phyloP scores from a whole-genome alignment of 1,140 invertebrate species.

The Sarcophaga peregrina region DNA sequence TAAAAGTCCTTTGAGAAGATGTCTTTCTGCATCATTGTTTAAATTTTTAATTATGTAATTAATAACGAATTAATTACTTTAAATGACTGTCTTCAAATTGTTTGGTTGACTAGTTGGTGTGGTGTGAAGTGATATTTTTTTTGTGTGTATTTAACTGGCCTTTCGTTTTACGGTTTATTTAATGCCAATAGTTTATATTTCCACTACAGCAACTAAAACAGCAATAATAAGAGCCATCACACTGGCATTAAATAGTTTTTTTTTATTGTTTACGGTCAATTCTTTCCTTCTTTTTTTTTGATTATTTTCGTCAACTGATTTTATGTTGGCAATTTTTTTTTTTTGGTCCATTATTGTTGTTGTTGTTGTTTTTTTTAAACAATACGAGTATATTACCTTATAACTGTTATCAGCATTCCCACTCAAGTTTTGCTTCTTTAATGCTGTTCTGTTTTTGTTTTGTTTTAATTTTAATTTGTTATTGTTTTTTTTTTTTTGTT shows the following conservation, averaged over 20 bases:
- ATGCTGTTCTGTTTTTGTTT: not conserved
- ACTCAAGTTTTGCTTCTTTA: not conserved
- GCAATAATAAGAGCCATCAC: too few relatives aligned
- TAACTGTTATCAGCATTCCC: not conserved
- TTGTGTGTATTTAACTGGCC: constrained; percentile 12
- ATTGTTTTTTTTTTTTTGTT: too few relatives aligned
- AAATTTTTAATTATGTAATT: too few relatives aligned
- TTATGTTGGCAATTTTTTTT: too few relatives aligned
- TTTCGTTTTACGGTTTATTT: constrained; percentile 11
- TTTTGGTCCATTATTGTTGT: not conserved
- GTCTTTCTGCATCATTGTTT: too few relatives aligned
- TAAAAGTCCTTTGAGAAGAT: too few relatives aligned
- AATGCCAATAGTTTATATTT: not conserved
- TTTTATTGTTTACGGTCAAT: too few relatives aligned
- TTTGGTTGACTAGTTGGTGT: not conserved
- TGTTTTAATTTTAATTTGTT: not conserved
- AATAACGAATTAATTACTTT: too few relatives aligned
- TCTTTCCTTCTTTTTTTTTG: too few relatives aligned
- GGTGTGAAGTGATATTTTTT: constrained; percentile 1
- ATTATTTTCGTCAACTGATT: too few relatives aligned
- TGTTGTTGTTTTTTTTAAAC: not conserved
- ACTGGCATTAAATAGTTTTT: too few relatives aligned
- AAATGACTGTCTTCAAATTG: not conserved
- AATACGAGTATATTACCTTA: not conserved
- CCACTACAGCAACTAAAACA: not conserved